Evolutionary conservation across 1,140 invertebrate species (phyloP).

Genomic region (Augochlora pura): DNA sequence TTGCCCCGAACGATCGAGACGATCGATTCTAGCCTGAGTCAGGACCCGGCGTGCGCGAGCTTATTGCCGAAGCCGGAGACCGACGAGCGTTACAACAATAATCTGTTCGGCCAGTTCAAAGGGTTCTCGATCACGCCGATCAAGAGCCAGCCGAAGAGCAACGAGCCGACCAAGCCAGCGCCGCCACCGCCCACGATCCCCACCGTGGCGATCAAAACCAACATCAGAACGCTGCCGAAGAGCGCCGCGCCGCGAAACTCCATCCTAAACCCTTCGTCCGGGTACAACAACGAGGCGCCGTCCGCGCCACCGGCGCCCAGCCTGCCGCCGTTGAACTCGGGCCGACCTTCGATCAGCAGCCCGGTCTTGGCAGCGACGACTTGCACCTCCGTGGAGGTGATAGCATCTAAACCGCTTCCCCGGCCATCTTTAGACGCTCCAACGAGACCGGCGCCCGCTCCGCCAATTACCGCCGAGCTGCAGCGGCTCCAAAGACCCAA

Average conservation of each 20-base stretch:
- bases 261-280: slow-evolving; percentile 69
- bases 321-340: slow-evolving; percentile 82
- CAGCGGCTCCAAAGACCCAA: slow-evolving; percentile 64
- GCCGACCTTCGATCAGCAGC: slow-evolving; percentile 88
- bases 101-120: slow-evolving; percentile 91
- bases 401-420: slow-evolving; percentile 79
- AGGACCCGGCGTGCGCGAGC: slow-evolving; percentile 77
- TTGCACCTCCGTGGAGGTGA: slow-evolving; percentile 86
- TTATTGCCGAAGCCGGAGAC: slow-evolving; percentile 80
- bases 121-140: slow-evolving; percentile 89
- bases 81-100: slow-evolving; percentile 80
- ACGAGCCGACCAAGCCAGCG: slow-evolving; percentile 75
- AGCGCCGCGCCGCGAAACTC: slow-evolving; percentile 59
- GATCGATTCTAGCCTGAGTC: slow-evolving; percentile 75
- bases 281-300: slow-evolving; percentile 74
- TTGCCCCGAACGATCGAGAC: slow-evolving; percentile 73
- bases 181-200: slow-evolving; percentile 79
- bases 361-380: slow-evolving; percentile 90
- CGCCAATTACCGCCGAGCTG: neutral
- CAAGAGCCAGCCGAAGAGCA: slow-evolving; percentile 69
- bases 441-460: slow-evolving; percentile 51
- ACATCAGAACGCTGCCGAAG: slow-evolving; percentile 62
- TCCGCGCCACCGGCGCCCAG: slow-evolving; percentile 79
- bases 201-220: slow-evolving; percentile 76
- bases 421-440: slow-evolving; percentile 73